These are phyloP conservation scores for Notodonta ziczac DNA, from an alignment of 2,888 invertebrate species.

Conservation along the genomic window DNA sequence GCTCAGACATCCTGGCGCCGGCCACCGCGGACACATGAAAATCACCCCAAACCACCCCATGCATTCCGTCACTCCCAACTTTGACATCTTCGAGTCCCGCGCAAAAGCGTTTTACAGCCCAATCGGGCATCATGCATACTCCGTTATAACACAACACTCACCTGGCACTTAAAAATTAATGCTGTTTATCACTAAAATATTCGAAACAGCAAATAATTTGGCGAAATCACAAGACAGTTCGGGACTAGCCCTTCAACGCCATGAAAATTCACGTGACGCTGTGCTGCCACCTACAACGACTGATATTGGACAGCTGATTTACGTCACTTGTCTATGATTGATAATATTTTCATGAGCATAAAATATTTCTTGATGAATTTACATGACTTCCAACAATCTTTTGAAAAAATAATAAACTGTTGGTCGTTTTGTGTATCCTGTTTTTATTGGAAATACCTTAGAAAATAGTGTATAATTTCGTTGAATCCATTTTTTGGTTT, in stretches of 20 bases:
- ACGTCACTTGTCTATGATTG: constrained; percentile 82
- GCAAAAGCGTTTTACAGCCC: constrained; percentile 56
- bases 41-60: constrained; percentile 75
- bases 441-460: too few species aligned
- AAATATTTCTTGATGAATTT: too few species aligned
- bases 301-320: constrained; percentile 82
- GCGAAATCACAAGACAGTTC: constrained; percentile 84
- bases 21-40: constrained; percentile 52
- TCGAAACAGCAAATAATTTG: constrained; percentile 80
- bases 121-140: constrained; percentile 35
- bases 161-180: constrained; percentile 75
- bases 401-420: too few species aligned
- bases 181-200: constrained; percentile 78
- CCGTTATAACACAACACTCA: constrained; percentile 60
- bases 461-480: too few species aligned
- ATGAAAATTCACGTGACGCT: constrained; percentile 87
- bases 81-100: constrained; percentile 77
- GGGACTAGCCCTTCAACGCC: constrained; percentile 84
- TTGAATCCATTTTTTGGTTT: constrained; percentile 9
- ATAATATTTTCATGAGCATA: constrained; percentile 5
- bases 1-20: constrained; percentile 77
- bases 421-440: too few species aligned
- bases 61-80: constrained; percentile 62
- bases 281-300: constrained; percentile 84
- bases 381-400: too few species aligned